Evolutionary conservation across 2,797 vertebrate species (phyloP).

Genomic region (Menidia menidia): DNA sequence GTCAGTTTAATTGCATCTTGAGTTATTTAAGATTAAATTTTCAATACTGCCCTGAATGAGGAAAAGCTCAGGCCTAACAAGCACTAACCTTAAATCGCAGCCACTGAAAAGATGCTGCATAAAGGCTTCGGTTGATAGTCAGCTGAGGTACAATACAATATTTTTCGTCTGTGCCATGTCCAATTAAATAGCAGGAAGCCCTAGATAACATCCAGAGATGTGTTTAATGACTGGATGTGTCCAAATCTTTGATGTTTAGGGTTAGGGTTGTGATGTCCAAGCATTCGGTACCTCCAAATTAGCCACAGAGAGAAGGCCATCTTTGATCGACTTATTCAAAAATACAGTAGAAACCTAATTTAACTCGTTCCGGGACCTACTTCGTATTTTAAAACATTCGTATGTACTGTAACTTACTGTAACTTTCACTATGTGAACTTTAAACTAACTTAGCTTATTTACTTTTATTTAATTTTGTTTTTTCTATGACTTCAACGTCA

Average conservation of each 20-base stretch:
- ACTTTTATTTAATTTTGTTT: no score
- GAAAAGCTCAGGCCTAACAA: neutral
- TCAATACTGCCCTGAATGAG: neutral
- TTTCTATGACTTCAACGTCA: no score
- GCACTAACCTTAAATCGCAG: neutral
- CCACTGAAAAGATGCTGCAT: neutral
- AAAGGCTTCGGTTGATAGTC: neutral
- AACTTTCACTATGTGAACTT: no score
- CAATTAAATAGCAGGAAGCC: constrained; percentile 7
- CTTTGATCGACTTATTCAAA: constrained; percentile 1
- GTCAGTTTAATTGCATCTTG: constrained; percentile 1
- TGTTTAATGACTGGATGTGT: no score
- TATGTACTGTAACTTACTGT: no score
- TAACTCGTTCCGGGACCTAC: no score
- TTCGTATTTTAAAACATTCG: no score
- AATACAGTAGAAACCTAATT: no score
- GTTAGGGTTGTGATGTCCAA: neutral
- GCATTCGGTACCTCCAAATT: neutral
- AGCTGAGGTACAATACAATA: neutral
- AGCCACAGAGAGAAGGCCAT: neutral
- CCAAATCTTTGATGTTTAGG: no score
- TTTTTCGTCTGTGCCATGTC: neutral
- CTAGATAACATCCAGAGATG: neutral
- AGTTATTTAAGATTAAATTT: constrained; percentile 5
- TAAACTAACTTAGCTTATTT: no score